Conservation (phyloP, 2,113 vertebrate genomes). For the Hippocampus zosterae region DNA sequence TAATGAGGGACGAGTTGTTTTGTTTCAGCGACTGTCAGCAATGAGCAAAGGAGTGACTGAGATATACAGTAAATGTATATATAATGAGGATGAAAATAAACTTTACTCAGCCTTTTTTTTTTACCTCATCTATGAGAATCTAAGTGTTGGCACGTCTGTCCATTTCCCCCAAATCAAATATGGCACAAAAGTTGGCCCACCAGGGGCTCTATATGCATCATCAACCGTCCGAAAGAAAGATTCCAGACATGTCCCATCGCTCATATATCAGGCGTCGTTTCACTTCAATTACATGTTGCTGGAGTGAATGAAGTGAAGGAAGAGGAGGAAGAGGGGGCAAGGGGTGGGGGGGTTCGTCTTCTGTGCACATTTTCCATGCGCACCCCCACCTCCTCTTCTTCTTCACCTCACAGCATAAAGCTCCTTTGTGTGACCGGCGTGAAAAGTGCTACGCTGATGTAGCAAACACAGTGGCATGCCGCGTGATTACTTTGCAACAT, state of each 20-base stretch:
- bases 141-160: too few species aligned
- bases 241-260: background rate
- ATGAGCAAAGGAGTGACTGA: conserved; percentile 13
- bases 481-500: background rate
- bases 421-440: conserved; percentile 58
- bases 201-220: background rate
- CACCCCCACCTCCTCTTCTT: conserved; percentile 38
- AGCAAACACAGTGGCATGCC: background rate
- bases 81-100: too few species aligned
- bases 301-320: background rate
- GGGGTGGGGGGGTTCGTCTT: conserved; percentile 36
- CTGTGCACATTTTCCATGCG: conserved; percentile 63
- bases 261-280: background rate
- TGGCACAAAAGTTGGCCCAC: too few species aligned
- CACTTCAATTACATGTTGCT: background rate
- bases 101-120: too few species aligned
- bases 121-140: too few species aligned
- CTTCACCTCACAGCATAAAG: conserved; percentile 50
- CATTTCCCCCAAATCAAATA: too few species aligned
- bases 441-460: conserved; percentile 37
- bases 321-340: background rate
- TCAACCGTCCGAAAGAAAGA: background rate
- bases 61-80: background rate
- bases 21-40: conserved; percentile 52
- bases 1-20: conserved; percentile 44